These are phyloP conservation scores for Malurus cyaneus DNA, from an alignment of 2,113 vertebrate species.

Conservation along the genomic window DNA sequence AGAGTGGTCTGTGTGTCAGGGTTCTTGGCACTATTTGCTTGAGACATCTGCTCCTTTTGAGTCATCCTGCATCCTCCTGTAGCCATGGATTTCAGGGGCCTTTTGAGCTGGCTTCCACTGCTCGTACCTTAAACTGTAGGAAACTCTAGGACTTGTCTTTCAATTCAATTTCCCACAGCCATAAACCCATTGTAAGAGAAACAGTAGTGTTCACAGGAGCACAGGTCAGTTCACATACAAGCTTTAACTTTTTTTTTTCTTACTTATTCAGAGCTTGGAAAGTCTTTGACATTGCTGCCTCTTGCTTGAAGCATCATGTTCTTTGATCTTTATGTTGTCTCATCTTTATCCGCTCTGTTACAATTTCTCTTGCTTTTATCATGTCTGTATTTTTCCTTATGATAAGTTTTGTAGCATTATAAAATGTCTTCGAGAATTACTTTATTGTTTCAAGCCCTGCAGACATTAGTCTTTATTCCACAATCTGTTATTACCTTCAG, in stretches of 20 bases:
- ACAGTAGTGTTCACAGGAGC: not conserved
- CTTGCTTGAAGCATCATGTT: constrained; percentile 46
- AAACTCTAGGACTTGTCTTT: not conserved
- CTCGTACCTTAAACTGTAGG: not conserved
- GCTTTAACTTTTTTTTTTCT: constrained; percentile 6
- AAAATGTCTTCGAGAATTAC: constrained; percentile 60
- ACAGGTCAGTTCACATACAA: constrained; percentile 27
- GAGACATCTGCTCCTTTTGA: not conserved
- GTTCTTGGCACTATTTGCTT: not conserved
- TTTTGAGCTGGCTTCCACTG: not conserved
- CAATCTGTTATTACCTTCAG: constrained; percentile 34
- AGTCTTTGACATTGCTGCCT: constrained; percentile 29
- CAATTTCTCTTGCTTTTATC: constrained; percentile 43
- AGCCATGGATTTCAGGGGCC: not conserved
- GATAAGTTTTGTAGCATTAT: constrained; percentile 56
- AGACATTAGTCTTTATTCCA: constrained; percentile 49
- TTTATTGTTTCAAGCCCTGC: constrained; percentile 48
- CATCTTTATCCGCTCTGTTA: constrained; percentile 34
- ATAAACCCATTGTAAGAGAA: not conserved
- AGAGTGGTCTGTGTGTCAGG: not conserved
- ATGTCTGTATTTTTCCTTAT: constrained; percentile 45
- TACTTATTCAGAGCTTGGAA: constrained; percentile 3
- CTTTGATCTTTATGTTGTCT: constrained; percentile 57
- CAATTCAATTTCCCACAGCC: not conserved
- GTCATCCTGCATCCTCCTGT: not conserved